Evolutionary conservation across 2,113 vertebrate species (phyloP), one percentile per base, ranked within the genome.

Genomic region (Cavia aperea): DNA sequence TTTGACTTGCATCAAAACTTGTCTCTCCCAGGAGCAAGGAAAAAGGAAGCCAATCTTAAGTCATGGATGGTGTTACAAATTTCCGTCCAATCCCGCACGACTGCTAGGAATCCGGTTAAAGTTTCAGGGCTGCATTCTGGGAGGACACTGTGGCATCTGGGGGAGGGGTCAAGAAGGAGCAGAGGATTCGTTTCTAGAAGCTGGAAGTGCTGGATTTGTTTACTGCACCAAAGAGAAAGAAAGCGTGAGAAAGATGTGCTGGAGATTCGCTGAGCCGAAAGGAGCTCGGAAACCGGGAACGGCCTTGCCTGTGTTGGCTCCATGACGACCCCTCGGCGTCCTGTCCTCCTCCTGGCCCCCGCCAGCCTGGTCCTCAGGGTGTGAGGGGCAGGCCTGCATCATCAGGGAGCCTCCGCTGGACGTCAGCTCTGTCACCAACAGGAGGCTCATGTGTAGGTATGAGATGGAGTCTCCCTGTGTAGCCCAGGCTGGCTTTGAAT

Each of bases 151-250:
- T 79, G 60, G 54, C 49, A 60, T 46, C 56, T 5, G 54, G 39
- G 65, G 78, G 21, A 77, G 1, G n/a, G 13, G 15, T 39, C 16
- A 54, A 85, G 46, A 62, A 4, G 39, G 24, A 72, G 13, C 62
- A 81, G 2, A 7, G 23, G 68, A 19, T 46, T 60, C 51, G 51
- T 54, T 54, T 54, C 51, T 94, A 87, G 56, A 15, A 66, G 26
- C n/a, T 81, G 70, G 78, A 83, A n/a, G 31, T 81, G 88, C 46
- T 65, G 56, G 60, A 12, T 86, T 31, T 66, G 29, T 60, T 81
- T 60, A 89, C 72, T 89, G 29, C 77, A 58, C 73, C 86, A 21
- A 83, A 68, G 24, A 90, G n/a, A 79, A 81, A 39, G 26, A 29
- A 39, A 26, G 0, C 19, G 11, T 65, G 46, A 81, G 62, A 88